A percentile compares a stretch with the other conserved stretches of the same genome.
Evolutionary conservation across 2,888 invertebrate species (phyloP).

Genomic region (Troides oblongomaculatus): DNA sequence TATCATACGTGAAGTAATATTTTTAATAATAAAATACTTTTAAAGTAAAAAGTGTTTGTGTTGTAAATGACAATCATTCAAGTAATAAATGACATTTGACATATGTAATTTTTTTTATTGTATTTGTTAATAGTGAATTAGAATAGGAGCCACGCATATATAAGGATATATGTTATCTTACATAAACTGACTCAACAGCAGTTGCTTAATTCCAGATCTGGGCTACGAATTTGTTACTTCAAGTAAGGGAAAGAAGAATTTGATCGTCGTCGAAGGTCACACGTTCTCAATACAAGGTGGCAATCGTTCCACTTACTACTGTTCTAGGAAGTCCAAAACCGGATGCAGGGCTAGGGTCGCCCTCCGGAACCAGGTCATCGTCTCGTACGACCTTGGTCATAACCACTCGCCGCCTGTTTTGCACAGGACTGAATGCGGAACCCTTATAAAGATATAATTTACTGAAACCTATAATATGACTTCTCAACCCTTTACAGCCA

Average conservation of each 20-base stretch:
- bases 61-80: too few relatives aligned
- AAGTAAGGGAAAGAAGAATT: conserved; percentile 38
- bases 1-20: too few relatives aligned
- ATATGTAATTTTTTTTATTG: too few relatives aligned
- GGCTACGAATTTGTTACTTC: conserved; percentile 39
- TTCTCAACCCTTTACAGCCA: background rate
- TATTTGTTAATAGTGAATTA: background rate
- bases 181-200: background rate
- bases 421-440: conserved; percentile 31
- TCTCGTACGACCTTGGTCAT: conserved; percentile 33
- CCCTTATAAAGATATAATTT: conserved; percentile 3
- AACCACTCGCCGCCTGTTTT: conserved; percentile 41
- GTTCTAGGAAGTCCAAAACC: conserved; percentile 41
- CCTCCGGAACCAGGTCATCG: conserved; percentile 31
- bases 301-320: conserved; percentile 40
- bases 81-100: too few relatives aligned
- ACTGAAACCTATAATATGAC: background rate
- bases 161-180: background rate
- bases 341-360: conserved; percentile 41
- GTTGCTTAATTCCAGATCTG: conserved; percentile 31
- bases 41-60: too few relatives aligned
- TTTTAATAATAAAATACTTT: too few relatives aligned
- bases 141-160: background rate
- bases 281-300: conserved; percentile 46
- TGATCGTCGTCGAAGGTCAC: conserved; percentile 42